These are phyloP conservation scores for Condylura cristata DNA, from an alignment of 2,113 vertebrate species.

Conservation along the genomic window DNA sequence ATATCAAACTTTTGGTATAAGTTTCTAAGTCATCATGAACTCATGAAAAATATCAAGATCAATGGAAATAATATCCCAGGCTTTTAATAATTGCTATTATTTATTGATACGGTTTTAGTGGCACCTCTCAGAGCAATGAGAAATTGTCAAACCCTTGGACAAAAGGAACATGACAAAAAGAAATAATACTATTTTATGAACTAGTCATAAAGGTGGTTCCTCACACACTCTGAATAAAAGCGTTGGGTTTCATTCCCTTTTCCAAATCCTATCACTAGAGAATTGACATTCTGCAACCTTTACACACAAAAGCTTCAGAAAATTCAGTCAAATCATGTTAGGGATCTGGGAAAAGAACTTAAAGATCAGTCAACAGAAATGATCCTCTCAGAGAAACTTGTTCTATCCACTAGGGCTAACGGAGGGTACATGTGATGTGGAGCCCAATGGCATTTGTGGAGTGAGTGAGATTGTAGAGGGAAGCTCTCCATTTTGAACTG, in stretches of 20 bases:
- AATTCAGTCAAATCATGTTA: slow-evolving; percentile 63
- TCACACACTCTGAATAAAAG: not conserved
- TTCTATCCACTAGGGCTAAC: not conserved
- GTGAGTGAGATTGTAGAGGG: not conserved
- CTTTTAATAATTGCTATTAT: not conserved
- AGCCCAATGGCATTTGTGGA: not conserved
- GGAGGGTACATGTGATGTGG: not conserved
- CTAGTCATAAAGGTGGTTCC: slow-evolving; percentile 38
- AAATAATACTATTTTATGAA: not conserved
- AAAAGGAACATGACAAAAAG: not conserved
- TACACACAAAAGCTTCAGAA: slow-evolving; percentile 53
- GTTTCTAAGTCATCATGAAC: not conserved
- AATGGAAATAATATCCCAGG: not conserved
- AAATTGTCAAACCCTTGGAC: slow-evolving; percentile 15
- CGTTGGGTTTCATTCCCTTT: slow-evolving; percentile 48
- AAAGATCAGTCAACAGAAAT: slow-evolving; percentile 55
- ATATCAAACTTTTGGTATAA: not conserved
- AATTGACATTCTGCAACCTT: slow-evolving; percentile 66
- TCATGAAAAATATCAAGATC: not conserved
- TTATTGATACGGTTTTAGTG: not conserved
- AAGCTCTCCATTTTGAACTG: not conserved
- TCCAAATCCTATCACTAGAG: slow-evolving; percentile 45
- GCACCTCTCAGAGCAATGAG: not conserved
- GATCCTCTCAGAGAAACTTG: slow-evolving; percentile 56
- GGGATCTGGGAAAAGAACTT: slow-evolving; percentile 54